Evolutionary conservation across 1,140 invertebrate genomes (phyloP).

Genomic region (Brachionus paranguensis): DNA sequence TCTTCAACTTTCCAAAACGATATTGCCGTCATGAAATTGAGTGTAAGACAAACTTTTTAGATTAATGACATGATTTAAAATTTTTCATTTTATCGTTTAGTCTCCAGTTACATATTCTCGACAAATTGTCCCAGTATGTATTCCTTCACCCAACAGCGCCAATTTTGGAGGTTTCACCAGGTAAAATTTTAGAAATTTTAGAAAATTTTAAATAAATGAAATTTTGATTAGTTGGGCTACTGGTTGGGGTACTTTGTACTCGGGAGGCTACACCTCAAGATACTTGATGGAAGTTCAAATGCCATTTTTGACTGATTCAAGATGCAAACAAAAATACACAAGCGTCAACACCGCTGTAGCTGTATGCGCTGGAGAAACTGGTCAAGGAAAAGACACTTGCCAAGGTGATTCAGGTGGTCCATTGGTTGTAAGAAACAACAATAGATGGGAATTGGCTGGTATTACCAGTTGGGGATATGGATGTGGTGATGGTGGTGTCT

Average conservation of each 20-base stretch:
- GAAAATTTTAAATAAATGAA: background rate
- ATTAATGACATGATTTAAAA: background rate
- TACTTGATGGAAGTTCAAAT: constrained; percentile 34
- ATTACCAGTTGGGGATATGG: constrained; percentile 40
- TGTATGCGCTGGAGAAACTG: constrained; percentile 30
- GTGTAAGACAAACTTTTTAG: background rate
- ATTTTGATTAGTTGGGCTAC: background rate
- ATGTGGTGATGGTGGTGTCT: constrained; percentile 39
- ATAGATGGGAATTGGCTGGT: constrained; percentile 18
- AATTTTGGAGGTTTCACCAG: background rate
- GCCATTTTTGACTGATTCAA: constrained; percentile 33
- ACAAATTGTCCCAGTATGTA: constrained; percentile 29
- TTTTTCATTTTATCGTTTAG: background rate
- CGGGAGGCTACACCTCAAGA: constrained; percentile 1
- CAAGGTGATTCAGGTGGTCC: constrained; percentile 40
- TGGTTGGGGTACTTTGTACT: constrained; percentile 31
- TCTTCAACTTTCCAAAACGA: constrained; percentile 23
- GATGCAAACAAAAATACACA: constrained; percentile 32
- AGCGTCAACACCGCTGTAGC: background rate
- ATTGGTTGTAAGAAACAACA: background rate
- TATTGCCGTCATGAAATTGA: constrained; percentile 38
- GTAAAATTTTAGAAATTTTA: background rate
- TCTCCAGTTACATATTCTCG: constrained; percentile 3
- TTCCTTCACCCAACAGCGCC: background rate
- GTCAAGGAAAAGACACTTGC: constrained; percentile 32